Evolutionary conservation across 2,888 invertebrate genomes (phyloP), one percentile per base, ranked within the genome.

Genomic region (Pterostichus madidus): DNA sequence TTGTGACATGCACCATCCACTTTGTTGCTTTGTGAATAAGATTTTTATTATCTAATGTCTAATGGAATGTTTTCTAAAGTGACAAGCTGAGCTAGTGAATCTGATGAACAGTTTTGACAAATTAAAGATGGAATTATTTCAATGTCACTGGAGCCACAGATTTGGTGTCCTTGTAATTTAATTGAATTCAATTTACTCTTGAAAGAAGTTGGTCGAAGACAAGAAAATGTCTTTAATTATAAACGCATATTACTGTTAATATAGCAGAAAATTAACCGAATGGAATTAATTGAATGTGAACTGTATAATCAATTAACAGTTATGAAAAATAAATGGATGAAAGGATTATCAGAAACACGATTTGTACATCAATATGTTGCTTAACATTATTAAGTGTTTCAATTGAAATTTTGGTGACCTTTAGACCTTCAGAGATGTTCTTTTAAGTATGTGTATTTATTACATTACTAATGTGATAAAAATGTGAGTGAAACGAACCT

Each of bases 31-130:
- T 59, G 8, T 71, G 71, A 46, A 71, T 44, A 24, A 71, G 71
- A 71, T 39, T 64, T 64, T 64, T 32, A 64, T 64, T 64, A 64
- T 64, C 64, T 13, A 32, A 6, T 7, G 64, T 64, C 35, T 64
- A 64, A 64, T 64, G 64, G 64, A 64, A 64, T 64, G 64, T 64
- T 64, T 64, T 64, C 64, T 64, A 64, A 64, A 35, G 64, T 64
- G 64, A 64, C 64, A 64, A 35, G 32, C n/a, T 49, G 6, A 13
- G 32, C 13, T 49, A 5, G n/a, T 8, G n/a, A 11, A 13, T 32
- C 32, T 8, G 32, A 64, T 32, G 64, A 32, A n/a, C 59, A 24
- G 24, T 64, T 32, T 64, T 64, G 64, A 64, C 64, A 64, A 64
- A 35, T 64, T 13, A 8, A n/a, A 32, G 64, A 35, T 64, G 35